Base-by-base conservation (phyloP, 2,113 vertebrate species). In the Eulemur macaco region DNA sequence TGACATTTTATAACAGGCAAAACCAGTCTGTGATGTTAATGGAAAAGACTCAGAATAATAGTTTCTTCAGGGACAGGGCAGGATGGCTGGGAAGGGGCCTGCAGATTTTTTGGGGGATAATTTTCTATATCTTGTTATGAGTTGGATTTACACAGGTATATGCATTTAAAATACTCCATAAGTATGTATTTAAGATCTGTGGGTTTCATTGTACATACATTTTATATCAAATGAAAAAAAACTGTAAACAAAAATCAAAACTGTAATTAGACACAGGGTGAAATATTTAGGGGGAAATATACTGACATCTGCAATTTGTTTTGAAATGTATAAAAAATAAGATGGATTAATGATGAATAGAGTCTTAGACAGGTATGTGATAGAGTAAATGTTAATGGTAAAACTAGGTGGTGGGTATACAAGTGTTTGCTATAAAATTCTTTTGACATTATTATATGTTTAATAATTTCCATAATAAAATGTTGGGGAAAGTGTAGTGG, bases 311-410 rank as follows among this genome's bases (percentile, higher is more conserved):
- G 31, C 25, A 83, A 90, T 95, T 92, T 95, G 69, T 82, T 92
- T 97, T 97, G 39, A 93, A 76, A 92, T 85, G 3, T 3, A 31
- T 52, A 13, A 64, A 94, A 95, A 81, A 58, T 56, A 92, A 84
- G 13, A 34, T 68, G 6, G 8, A 47, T 63, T 84, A 80, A 85
- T 34, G 74, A 60, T 85, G 10, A 31, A 74, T 34, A 86, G 6
- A 88, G 47, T 20, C 31, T 78, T 52, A 85, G 7, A 73, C 34
- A 80, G 4, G 68, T 29, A 66, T 15, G 4, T 45, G 45, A 92
- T 92, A 58, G 34, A 93, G 52, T 71, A 85, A 92, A 82, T 63
- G 23, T 21, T 37, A 68, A 77, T 39, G 14, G 45, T 66, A 86
- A 86, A 91, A 54, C 6, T 58, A 58, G 3, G 5, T 80, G 25